Percentiles rank a stretch among this genome's conserved stretches.
These are phyloP conservation scores for Acyrthosiphon pisum DNA, from an alignment of 1,140 invertebrate species.

Conservation along the genomic window DNA sequence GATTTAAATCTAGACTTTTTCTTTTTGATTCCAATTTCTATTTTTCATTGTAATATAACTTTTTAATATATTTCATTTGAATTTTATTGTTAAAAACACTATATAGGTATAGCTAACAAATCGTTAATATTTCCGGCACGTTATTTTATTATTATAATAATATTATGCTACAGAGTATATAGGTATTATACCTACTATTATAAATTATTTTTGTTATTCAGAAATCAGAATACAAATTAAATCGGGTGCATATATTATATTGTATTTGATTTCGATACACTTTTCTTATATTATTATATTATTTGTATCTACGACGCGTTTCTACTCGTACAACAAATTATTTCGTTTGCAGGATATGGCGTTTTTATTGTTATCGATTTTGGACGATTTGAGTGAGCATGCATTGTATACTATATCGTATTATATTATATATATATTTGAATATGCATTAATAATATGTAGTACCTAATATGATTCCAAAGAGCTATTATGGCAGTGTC, in stretches of 20 bases:
- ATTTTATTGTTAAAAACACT: neutral
- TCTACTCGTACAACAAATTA: neutral
- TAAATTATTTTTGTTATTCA: neutral
- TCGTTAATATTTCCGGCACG: neutral
- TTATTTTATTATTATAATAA: neutral
- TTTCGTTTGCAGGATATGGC: neutral
- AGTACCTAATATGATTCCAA: neutral
- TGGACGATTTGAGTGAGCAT: neutral
- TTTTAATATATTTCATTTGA: neutral
- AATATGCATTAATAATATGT: neutral
- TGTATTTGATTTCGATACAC: neutral
- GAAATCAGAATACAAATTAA: neutral
- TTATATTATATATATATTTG: neutral
- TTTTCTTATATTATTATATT: neutral
- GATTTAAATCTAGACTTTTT: neutral
- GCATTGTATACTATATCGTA: neutral
- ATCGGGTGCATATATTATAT: neutral
- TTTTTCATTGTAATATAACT: neutral
- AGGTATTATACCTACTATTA: neutral
- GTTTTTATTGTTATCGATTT: conserved; percentile 17
- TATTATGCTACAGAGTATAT: neutral
- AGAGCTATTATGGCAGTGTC: neutral
- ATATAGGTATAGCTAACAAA: neutral
- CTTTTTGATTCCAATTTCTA: neutral
- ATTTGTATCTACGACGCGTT: neutral